Evolutionary conservation across 2,797 vertebrate genomes (phyloP), one percentile per base, ranked within the genome.

Genomic region (Crocidura indochinensis): DNA sequence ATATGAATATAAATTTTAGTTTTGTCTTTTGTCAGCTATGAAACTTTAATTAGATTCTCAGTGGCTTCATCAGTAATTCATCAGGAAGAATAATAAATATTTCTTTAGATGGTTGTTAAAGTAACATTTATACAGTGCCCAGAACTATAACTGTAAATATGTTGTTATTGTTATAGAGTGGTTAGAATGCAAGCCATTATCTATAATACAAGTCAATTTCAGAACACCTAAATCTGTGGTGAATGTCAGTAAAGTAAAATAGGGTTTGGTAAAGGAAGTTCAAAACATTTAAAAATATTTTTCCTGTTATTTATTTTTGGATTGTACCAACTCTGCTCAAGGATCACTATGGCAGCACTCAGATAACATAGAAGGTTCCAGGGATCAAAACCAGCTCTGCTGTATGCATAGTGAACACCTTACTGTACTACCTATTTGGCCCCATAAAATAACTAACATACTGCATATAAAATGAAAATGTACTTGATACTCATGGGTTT

Each of bases 1-100:
- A 77, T 56, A 6, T 51, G 27, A 79, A 91, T 86, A 74, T 79
- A 87, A 88, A 86, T 68, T 82, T 90, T 73, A 79, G 47, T 83
- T 92, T 81, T 91, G 2, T 56, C 27, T 12, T 87, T 91, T 93
- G 73, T 85, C 65, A 88, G n/a, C 46, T 49, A 3, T 80, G 71
- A 90, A 56, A 69, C 22, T 62, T 73, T 84, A 65, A 83, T 68
- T 22, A 47, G 27, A 83, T 79, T 89, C 65, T 80, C 74, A 75
- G 19, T 0, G 31, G 11, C 79, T 22, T 87, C 65, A 22, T 71
- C 62, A 74, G 65, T 38, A 71, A 80, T 53, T 81, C n/a, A n/a
- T n/a, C n/a, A 29, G 44, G 27, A 53, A 78, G 29, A 84, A 73
- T 7, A 88, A 44, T 51, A 81, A 79, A 7, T 46, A 31, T 7